phyloP scores from a whole-genome alignment of 2,113 vertebrate genomes.

The Rhinogobius similis region DNA sequence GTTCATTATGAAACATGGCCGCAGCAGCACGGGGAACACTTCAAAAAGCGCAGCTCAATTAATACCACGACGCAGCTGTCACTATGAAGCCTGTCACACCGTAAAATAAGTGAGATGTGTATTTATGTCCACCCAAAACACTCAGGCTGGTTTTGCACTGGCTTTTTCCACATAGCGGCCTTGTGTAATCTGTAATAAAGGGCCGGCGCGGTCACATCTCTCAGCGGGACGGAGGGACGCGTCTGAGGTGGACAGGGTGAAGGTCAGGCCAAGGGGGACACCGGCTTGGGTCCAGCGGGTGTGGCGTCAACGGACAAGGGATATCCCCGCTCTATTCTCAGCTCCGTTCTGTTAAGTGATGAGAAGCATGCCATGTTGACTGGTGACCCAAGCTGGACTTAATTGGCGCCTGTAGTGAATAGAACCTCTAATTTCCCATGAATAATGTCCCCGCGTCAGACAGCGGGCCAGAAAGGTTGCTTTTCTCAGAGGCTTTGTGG shows the following conservation, averaged over 20 bases:
- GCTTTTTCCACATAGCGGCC: conserved; percentile 39
- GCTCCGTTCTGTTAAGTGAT: conserved; percentile 27
- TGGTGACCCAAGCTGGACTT: conserved; percentile 52
- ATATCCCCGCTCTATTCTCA: conserved; percentile 58
- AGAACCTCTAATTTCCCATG: conserved; percentile 75
- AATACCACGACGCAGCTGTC: conserved; percentile 35
- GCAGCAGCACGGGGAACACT: conserved; percentile 49
- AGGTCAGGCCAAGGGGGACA: conserved; percentile 45
- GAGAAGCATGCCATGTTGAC: conserved; percentile 53
- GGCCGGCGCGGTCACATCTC: conserved; percentile 40
- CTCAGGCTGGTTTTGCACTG: conserved; percentile 32
- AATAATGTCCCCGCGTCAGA: conserved; percentile 71
- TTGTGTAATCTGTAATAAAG: conserved; percentile 45
- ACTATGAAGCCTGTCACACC: conserved; percentile 16
- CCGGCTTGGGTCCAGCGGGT: conserved; percentile 30
- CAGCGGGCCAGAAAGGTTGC: conserved; percentile 64
- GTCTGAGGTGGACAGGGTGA: conserved; percentile 40
- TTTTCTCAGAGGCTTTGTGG: conserved; percentile 72
- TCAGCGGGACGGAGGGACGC: conserved; percentile 45
- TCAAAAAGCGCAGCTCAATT: conserved; percentile 53
- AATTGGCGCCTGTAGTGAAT: conserved; percentile 67
- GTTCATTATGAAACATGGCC: conserved; percentile 72
- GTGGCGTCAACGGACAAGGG: conserved; percentile 41
- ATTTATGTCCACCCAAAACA: conserved; percentile 50
- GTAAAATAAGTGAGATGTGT: conserved; percentile 43